These are phyloP conservation scores for Dysmachus trigonus DNA, from an alignment of 2,888 invertebrate species.

Conservation along the genomic window DNA sequence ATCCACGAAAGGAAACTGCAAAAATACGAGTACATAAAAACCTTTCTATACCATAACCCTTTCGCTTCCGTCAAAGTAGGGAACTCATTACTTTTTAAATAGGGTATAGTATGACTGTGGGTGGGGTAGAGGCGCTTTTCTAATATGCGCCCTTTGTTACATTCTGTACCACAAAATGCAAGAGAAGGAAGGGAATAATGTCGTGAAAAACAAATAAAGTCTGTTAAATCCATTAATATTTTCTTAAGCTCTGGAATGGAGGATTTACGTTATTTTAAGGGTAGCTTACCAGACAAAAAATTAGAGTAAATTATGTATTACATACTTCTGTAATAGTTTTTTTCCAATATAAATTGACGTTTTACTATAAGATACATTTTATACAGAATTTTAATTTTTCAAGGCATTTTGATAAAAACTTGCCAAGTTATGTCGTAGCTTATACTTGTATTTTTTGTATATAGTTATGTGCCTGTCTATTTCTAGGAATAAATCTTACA, in stretches of 20 bases:
- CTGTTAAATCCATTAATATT: background rate
- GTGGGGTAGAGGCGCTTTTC: background rate
- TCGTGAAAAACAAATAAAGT: background rate
- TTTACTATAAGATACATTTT: no score
- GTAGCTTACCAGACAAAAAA: background rate
- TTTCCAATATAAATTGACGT: no score
- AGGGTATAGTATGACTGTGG: background rate
- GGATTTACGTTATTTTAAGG: background rate
- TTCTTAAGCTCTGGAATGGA: background rate
- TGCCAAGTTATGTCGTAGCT: no score
- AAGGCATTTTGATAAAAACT: no score
- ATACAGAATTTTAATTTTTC: no score
- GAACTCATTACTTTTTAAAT: background rate
- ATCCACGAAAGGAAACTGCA: background rate
- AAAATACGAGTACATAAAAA: background rate
- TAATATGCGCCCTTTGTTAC: background rate
- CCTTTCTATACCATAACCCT: background rate
- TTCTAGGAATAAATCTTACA: no score
- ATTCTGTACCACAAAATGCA: background rate
- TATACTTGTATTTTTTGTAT: no score
- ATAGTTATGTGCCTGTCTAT: no score
- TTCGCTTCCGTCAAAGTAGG: background rate
- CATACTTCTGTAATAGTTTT: no score
- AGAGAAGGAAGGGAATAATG: background rate
- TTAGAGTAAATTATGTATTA: background rate